Conservation (phyloP, 2,888 invertebrate genomes). For the Acrocera orbiculus region DNA sequence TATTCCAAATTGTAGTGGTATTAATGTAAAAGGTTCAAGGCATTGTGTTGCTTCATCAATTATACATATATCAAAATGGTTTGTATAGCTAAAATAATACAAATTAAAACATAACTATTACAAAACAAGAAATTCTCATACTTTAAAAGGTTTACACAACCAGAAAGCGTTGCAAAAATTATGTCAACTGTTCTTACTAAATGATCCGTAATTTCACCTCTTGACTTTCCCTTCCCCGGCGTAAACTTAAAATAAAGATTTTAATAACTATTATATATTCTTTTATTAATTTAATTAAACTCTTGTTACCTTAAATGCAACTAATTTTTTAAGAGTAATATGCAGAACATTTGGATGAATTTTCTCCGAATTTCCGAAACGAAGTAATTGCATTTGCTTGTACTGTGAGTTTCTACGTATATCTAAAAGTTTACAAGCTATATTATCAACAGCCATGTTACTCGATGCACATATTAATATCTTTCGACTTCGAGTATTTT, state of each 20-base stretch:
- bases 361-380: conserved; percentile 44
- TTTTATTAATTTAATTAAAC: no score
- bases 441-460: conserved; percentile 70
- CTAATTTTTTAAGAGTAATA: conserved; percentile 38
- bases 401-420: conserved; percentile 34
- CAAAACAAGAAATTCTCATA: conserved; percentile 10
- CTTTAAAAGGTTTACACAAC: conserved; percentile 29
- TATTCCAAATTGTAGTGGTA: conserved; percentile 60
- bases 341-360: conserved; percentile 39
- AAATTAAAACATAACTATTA: no score
- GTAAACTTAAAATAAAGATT: no score
- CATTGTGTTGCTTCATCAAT: conserved; percentile 81
- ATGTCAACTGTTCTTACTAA: no score
- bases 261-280: no score
- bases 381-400: conserved; percentile 41
- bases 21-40: conserved; percentile 62
- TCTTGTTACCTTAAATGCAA: conserved; percentile 31
- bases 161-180: conserved; percentile 52
- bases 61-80: conserved; percentile 45
- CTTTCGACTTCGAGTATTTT: conserved; percentile 31
- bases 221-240: no score
- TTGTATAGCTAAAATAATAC: conserved; percentile 10
- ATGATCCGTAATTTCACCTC: no score
- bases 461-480: conserved; percentile 73
- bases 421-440: conserved; percentile 44